Conservation (phyloP, 2,888 invertebrate genomes). For the Anarsia innoxiella region DNA sequence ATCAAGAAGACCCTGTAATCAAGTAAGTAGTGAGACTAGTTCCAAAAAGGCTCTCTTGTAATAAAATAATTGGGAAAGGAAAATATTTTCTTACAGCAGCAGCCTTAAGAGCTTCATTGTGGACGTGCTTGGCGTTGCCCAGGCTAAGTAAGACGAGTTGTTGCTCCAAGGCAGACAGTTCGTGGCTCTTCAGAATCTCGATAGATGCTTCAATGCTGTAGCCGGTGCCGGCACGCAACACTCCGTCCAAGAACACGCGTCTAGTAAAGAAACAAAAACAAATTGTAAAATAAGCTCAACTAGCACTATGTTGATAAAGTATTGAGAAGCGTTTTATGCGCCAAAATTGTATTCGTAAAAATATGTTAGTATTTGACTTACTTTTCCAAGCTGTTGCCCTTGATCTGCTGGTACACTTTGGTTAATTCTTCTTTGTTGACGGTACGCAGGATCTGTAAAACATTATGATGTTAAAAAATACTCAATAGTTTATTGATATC, state of each 20-base stretch:
- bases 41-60: too few species aligned
- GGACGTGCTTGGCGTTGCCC: conserved; percentile 79
- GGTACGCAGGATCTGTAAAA: conserved; percentile 77
- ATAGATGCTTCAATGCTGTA: conserved; percentile 81
- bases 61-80: too few species aligned
- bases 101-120: conserved; percentile 77
- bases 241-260: conserved; percentile 86
- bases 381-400: conserved; percentile 75
- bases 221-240: conserved; percentile 86
- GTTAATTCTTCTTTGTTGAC: conserved; percentile 81
- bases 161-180: conserved; percentile 74
- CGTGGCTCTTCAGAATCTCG: conserved; percentile 79
- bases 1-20: conserved; percentile 73
- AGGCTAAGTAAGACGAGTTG: conserved; percentile 80
- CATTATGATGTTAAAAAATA: too few species aligned
- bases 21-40: too few species aligned
- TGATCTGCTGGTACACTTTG: conserved; percentile 79
- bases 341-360: too few species aligned
- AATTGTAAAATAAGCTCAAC: neutral
- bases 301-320: neutral
- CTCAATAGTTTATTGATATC: too few species aligned
- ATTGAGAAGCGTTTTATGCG: too few species aligned
- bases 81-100: conserved; percentile 65
- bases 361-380: conserved; percentile 27
- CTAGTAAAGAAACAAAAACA: conserved; percentile 36